phyloP scores from a whole-genome alignment of 2,888 invertebrate genomes.

The Acleris laterana region DNA sequence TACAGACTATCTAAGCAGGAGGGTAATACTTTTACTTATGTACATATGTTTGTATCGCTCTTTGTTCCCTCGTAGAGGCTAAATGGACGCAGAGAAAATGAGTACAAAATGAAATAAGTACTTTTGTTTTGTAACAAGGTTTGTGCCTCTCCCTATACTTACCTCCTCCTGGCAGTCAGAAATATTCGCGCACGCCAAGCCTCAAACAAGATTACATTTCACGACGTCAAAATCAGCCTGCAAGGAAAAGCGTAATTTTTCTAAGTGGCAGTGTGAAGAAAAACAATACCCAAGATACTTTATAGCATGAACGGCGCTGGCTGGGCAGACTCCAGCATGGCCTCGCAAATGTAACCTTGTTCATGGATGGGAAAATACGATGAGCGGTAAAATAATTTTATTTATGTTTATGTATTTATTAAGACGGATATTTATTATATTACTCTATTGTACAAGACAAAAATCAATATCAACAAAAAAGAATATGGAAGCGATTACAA shows the following conservation, averaged over 20 bases:
- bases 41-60: too few species aligned
- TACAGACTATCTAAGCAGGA: too few species aligned
- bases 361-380: neutral
- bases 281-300: slow-evolving; percentile 29
- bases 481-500: too few species aligned
- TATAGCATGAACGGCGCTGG: slow-evolving; percentile 20
- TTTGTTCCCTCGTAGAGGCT: too few species aligned
- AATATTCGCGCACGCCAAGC: neutral
- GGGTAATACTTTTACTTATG: too few species aligned
- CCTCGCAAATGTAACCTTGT: slow-evolving; percentile 6
- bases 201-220: slow-evolving; percentile 11
- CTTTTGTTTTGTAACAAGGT: too few species aligned
- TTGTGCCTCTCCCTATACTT: too few species aligned
- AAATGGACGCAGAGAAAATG: too few species aligned
- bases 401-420: neutral
- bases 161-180: neutral
- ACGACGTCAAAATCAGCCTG: slow-evolving; percentile 12
- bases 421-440: too few species aligned
- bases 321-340: slow-evolving; percentile 8
- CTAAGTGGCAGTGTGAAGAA: slow-evolving; percentile 26
- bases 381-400: neutral
- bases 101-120: too few species aligned
- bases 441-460: too few species aligned
- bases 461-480: too few species aligned
- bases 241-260: slow-evolving; percentile 23